phyloP scores from a whole-genome alignment of 2,888 invertebrate species.

The Bimastos eiseni region DNA sequence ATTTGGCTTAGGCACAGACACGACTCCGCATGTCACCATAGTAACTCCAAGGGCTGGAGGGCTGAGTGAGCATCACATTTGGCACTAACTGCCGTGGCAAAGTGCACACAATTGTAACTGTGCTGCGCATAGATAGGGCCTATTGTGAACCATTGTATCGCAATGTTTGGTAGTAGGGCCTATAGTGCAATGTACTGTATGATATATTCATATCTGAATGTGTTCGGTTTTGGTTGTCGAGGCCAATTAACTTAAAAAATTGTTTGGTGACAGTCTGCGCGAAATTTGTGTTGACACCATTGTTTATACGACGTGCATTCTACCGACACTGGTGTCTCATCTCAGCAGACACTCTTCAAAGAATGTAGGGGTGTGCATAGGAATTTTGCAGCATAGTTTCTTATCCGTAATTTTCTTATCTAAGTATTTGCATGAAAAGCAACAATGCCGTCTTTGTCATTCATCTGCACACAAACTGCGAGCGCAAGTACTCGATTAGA shows the following conservation, averaged over 20 bases:
- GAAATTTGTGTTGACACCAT: background rate
- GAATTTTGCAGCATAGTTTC: background rate
- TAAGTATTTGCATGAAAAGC: background rate
- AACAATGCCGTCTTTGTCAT: background rate
- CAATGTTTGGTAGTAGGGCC: too few relatives aligned
- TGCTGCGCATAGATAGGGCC: too few relatives aligned
- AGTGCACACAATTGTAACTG: too few relatives aligned
- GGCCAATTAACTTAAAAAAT: background rate
- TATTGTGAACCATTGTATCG: too few relatives aligned
- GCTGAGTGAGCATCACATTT: too few relatives aligned
- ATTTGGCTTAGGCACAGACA: too few relatives aligned
- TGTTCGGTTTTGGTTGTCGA: background rate
- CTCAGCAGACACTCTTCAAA: background rate
- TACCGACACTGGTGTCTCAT: background rate
- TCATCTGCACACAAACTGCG: background rate
- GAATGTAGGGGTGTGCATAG: background rate
- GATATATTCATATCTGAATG: background rate
- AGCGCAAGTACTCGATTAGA: background rate
- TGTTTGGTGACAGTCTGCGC: background rate
- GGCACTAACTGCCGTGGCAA: too few relatives aligned
- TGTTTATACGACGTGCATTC: background rate
- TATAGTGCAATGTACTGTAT: background rate
- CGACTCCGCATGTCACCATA: too few relatives aligned
- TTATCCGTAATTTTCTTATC: background rate
- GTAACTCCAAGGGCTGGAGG: too few relatives aligned